Percentiles rank a stretch among this genome's conserved stretches.
Conservation (phyloP, 2,888 invertebrate species). For the Plutella xylostella region DNA sequence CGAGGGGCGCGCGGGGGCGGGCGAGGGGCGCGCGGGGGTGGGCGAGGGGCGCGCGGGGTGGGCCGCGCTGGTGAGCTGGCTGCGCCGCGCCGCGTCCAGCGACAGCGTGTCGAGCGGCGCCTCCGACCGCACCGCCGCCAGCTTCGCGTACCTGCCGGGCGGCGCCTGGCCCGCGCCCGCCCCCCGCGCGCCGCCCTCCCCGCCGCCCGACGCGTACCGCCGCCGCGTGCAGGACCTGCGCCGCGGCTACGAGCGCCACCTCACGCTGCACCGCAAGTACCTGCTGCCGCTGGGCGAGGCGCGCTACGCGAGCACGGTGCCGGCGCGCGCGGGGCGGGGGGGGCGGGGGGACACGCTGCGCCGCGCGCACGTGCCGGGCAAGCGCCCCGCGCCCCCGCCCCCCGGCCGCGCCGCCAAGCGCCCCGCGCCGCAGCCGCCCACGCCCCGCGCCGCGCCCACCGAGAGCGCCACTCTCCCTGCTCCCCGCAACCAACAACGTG, state of each 20-base stretch:
- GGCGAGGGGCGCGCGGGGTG: conserved; percentile 46
- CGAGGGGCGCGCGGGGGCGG: conserved; percentile 25
- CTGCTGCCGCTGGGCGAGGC: conserved; percentile 47
- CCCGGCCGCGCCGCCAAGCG: conserved; percentile 69
- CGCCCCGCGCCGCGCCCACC: conserved; percentile 21
- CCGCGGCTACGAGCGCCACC: conserved; percentile 69
- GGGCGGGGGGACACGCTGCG: conserved; percentile 72
- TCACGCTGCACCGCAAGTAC: conserved; percentile 75
- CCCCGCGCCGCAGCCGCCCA: conserved; percentile 69
- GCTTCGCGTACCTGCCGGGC: conserved; percentile 77
- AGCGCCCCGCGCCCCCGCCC: conserved; percentile 79
- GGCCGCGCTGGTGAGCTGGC: conserved; percentile 78
- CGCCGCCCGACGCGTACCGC: conserved; percentile 75
- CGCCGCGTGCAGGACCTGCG: conserved; percentile 70
- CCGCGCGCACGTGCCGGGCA: conserved; percentile 79
- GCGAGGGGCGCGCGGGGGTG: conserved; percentile 27
- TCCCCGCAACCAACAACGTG: not conserved
- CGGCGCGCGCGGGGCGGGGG: conserved; percentile 34
- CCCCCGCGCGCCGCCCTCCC: conserved; percentile 58
- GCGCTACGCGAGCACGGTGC: conserved; percentile 23
- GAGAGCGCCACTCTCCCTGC: not conserved
- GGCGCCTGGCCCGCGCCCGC: conserved; percentile 55
- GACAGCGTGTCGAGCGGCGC: conserved; percentile 72
- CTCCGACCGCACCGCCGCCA: conserved; percentile 78
- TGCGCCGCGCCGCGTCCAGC: conserved; percentile 69